Base-by-base conservation (phyloP, 2,797 vertebrate species). In the Cottoperca gobio region DNA sequence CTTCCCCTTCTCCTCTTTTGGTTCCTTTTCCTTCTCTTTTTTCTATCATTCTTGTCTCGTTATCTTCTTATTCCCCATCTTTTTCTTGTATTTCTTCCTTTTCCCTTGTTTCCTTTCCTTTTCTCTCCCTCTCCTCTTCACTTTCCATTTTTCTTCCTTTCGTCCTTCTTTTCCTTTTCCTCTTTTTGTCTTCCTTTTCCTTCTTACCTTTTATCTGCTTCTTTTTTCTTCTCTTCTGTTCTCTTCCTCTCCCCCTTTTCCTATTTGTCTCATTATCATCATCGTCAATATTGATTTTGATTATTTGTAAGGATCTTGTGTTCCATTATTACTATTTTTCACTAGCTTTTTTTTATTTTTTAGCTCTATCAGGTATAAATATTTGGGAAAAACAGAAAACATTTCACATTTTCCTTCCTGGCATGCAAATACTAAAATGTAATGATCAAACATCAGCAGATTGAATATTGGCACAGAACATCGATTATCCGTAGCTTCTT, bases 361-460 rank as follows among this genome's bases (percentile, higher is more conserved):
- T 24, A 42, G 12, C 24, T 42, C 12, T 42, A 23, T 9, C 21
- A 12, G 26, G 13, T 35, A 16, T 17, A 52, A 14, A 6, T 2
- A 26, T 52, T 16, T 14, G 33, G 7, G 4, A 57, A 24, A 53
- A n/a, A 39, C 2, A n/a, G 33, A 46, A 4, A 46, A 55, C 28
- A 17, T 43, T 52, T 4, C 5, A 21, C 60, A 46, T 69, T 23
- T 11, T 2, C 3, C 46, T 17, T 17, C 45, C 55, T 26, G 12
- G 8, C 12, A 5, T 31, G 3, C 28, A 35, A 64, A 42, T 6
- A 49, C 21, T 31, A 33, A 21, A 48, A 23, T 12, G 4, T 40
- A 57, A 72, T 35, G 37, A 66, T 79, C 23, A 31, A 68, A 74
- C n/a, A 58, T 24, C 33, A n/a, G 40, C 35, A 43, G 31, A 42